Base-by-base conservation (phyloP, 2,888 invertebrate genomes). In the Heliconius sara region DNA sequence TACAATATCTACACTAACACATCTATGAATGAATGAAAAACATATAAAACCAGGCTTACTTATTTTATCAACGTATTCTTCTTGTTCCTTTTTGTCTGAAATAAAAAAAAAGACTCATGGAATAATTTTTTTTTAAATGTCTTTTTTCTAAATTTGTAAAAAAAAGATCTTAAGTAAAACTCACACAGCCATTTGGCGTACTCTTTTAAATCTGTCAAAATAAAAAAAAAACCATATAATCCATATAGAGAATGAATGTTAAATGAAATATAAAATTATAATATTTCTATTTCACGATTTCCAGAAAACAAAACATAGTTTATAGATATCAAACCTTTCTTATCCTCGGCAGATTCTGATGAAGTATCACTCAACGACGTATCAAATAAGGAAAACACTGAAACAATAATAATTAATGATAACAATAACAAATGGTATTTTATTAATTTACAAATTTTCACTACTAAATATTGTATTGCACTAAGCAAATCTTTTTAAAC, bases 151-250 rank as follows among this genome's bases (percentile, higher is more conserved):
- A 60, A n/a, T 57, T 57, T 2, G 7, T 19, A n/a, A 22, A 7
- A 57, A 70, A 43, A 12, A 7, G n/a, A n/a, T 19, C 47, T 47
- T 19, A 19, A 9, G 22, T 52, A 4, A 2, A 9, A 87, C 65
- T 84, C 82, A 86, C 85, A 80, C 63, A 82, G 34, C 81, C 80
- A 82, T 57, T 79, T 83, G 65, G 83, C 73, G 77, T 82, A 86
- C 19, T 84, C 75, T 52, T 84, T 84, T 22, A 87, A 57, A 81
- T 84, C 87, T 87, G 82, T 72, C 83, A 86, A n/a, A n/a, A n/a
- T n/a, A n/a, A n/a, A 22, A 73, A 74, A 57, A 9, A 43, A 57
- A 57, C 12, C n/a, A 5, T 57, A 13, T 19, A 57, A 65, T 5
- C 6, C 27, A 3, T n/a, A n/a, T 60, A 60, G 3, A 60, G 3